Base-by-base conservation (phyloP, 1,140 invertebrate species). In the Macrosteles quadrilineatus region DNA sequence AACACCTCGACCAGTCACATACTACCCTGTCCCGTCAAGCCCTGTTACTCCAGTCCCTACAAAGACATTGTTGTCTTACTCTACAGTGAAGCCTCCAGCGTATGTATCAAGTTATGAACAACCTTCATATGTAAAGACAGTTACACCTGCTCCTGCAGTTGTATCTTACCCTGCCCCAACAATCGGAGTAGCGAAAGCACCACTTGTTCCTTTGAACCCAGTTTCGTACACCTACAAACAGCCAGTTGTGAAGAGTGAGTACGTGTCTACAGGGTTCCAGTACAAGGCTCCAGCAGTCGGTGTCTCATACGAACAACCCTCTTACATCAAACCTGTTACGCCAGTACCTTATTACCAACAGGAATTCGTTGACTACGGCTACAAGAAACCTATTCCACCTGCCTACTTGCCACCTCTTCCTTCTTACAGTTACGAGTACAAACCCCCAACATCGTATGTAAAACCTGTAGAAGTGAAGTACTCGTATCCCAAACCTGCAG, bases 351-450 rank as follows among this genome's bases (percentile, higher is more conserved):
- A 32, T 4, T 19, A 25, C 3, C 19, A 64, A 14, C 1, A 17
- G 19, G 59, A 31, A 17, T 50, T 23, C n/a, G 47, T 23, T 23
- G 59, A 40, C 30, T 64, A 64, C n/a, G 29, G 27, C 1, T 64
- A 64, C n/a, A 19, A 64, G 30, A 64, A 64, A 21, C 59, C 59
- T 32, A 3, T 64, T 6, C 29, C 17, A 19, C 59, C 59, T 19
- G 29, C 23, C 9, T 64, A 64, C 29, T 27, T 32, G 31, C 29
- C 29, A 32, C 25, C 27, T 31, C 19, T 64, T 17, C 21, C 63
- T 14, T 21, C 72, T n/a, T 69, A 57, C 14, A 30, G 77, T 76
- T 23, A 77, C 81, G 31, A 81, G 32, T 47, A 68, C 72, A 30
- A 72, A 64, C 29, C 68, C 23, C 57, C 68, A 64, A 23, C 43